Percentiles rank a stretch among this genome's conserved stretches.
Evolutionary conservation across 2,797 vertebrate species (phyloP).

Genomic region (Neoniphon sammara): DNA sequence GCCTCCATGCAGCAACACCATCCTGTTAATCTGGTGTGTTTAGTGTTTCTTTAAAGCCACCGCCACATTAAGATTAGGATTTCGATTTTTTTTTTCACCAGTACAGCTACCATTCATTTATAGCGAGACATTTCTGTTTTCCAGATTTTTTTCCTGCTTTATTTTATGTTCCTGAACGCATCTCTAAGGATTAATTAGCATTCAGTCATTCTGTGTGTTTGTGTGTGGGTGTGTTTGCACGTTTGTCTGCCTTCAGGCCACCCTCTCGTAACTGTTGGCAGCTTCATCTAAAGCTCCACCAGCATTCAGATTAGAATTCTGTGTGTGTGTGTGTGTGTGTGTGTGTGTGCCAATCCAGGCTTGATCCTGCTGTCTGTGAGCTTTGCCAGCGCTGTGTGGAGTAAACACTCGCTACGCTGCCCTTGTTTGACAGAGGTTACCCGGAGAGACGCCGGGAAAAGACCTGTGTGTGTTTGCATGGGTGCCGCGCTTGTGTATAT

Average conservation of each 20-base stretch:
- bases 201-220: not conserved
- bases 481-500: constrained; percentile 27
- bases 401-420: constrained; percentile 61
- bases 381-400: constrained; percentile 58
- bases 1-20: no score
- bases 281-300: constrained; percentile 28
- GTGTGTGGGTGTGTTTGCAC: constrained; percentile 9
- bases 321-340: constrained; percentile 25
- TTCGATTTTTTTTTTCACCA: no score
- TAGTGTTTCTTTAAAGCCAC: no score
- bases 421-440: constrained; percentile 67
- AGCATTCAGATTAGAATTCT: constrained; percentile 33
- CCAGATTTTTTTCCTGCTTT: not conserved
- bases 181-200: constrained; percentile 11
- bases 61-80: no score
- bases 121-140: no score
- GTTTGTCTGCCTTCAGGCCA: constrained; percentile 9
- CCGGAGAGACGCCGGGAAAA: constrained; percentile 50
- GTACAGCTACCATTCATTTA: no score
- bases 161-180: not conserved
- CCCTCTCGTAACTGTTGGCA: constrained; percentile 13
- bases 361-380: constrained; percentile 7
- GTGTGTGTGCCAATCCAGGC: constrained; percentile 2
- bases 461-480: constrained; percentile 37
- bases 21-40: no score